A percentile compares a stretch with the other conserved stretches of the same genome.
Conservation (phyloP, 2,113 vertebrate species). For the Cairina moschata region DNA sequence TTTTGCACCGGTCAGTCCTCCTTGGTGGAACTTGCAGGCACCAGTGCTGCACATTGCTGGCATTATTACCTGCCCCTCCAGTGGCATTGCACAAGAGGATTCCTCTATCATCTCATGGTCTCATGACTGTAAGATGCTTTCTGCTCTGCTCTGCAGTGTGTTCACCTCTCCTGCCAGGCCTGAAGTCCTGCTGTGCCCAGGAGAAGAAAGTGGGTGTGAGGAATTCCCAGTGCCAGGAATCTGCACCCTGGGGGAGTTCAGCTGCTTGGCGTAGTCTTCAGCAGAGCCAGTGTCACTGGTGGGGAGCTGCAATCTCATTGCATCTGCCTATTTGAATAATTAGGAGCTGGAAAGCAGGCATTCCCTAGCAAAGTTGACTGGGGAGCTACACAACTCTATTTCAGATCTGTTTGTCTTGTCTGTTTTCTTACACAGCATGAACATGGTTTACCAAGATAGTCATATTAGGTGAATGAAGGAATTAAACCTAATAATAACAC, state of each 20-base stretch:
- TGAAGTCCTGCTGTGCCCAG: not conserved
- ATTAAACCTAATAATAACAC: not conserved
- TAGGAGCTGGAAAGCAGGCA: not conserved
- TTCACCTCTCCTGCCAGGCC: not conserved
- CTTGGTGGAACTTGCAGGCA: not conserved
- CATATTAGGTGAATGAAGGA: not conserved
- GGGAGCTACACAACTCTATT: not conserved
- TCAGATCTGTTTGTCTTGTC: not conserved
- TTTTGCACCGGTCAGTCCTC: not conserved
- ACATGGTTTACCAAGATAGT: not conserved
- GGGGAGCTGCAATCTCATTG: not conserved
- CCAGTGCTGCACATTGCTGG: not conserved
- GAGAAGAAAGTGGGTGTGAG: not conserved
- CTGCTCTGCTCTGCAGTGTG: not conserved
- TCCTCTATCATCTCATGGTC: not conserved
- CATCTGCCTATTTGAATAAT: not conserved
- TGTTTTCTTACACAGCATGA: not conserved
- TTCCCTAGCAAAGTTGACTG: not conserved
- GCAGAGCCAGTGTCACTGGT: not conserved
- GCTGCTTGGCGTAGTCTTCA: not conserved
- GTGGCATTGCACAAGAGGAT: conserved; percentile 22
- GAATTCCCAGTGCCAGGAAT: not conserved
- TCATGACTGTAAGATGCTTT: not conserved
- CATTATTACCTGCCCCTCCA: not conserved
- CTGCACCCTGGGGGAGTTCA: not conserved